Evolutionary conservation across 2,113 vertebrate genomes (phyloP), one percentile per base, ranked within the genome.

Genomic region (Apus apus): DNA sequence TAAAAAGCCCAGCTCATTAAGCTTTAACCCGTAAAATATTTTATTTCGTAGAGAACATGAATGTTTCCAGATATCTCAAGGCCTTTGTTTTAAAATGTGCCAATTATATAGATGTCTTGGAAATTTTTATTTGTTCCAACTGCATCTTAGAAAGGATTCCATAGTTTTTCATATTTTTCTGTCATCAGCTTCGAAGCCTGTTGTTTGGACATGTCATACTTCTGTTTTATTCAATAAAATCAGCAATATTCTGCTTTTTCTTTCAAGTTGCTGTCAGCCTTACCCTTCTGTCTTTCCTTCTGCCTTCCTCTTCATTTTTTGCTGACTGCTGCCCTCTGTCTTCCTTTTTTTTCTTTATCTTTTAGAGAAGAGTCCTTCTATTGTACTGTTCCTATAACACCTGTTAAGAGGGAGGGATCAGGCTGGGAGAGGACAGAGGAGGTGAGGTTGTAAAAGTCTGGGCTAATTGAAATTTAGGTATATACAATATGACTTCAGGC

Each of bases 311-410:
- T 97, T 97, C 92, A 96, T 93, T 97, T 97, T 92, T 95, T 95
- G 85, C 90, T 96, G 94, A 94, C 91, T 96, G 85, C 94, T 94
- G 80, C 93, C 87, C 66, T 97, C 89, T 97, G 36, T 93, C 92
- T 97, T 97, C 92, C 87, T 94, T 90, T 97, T 95, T 95, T 96
- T 97, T 93, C 94, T 85, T 97, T 96, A 94, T 95, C 96, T 97
- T 98, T 96, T 98, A 98, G 98, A 98, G 98, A 99, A 97, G 98
- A 98, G 97, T 98, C 98, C 98, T 99, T 99, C 98, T 99, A 98
- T 98, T 98, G 98, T 98, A 98, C 98, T 97, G 97, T 99, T 98
- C 98, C 98, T 97, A 99, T 99, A 98, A 99, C 99, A 98, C 99
- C 99, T 97, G 98, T 99, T 98, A 99, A 98, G 97, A 98, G 98